A percentile compares a stretch with the other conserved stretches of the same genome.
Evolutionary conservation across 2,888 invertebrate species (phyloP).

Genomic region (Trilocha varians): DNA sequence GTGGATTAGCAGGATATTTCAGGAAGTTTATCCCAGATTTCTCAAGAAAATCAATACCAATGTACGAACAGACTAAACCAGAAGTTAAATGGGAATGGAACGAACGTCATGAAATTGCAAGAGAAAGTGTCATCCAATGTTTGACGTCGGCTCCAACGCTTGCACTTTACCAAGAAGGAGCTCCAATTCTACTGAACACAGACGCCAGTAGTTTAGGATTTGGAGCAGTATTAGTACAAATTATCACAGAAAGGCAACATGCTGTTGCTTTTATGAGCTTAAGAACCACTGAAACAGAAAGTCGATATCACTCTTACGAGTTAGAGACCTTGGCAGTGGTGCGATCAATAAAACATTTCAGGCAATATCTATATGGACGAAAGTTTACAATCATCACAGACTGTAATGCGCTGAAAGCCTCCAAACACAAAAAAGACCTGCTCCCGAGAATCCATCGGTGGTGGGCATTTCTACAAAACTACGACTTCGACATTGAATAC

Average conservation of each 20-base stretch:
- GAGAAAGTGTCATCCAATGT: too few relatives aligned
- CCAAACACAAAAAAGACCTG: conserved; percentile 14
- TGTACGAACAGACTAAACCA: too few relatives aligned
- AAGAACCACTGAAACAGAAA: conserved; percentile 14
- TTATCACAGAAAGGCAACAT: conserved; percentile 7
- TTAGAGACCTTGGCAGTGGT: conserved; percentile 20
- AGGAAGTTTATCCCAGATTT: conserved; percentile 12
- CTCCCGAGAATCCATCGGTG: conserved; percentile 15
- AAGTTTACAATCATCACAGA: conserved; percentile 15
- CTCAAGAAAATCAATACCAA: conserved; percentile 4
- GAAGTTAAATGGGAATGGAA: too few relatives aligned
- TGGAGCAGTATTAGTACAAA: too few relatives aligned
- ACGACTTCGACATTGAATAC: conserved; percentile 18
- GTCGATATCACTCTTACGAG: conserved; percentile 18
- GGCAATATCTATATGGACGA: conserved; percentile 14
- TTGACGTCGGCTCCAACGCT: too few relatives aligned
- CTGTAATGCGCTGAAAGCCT: conserved; percentile 17
- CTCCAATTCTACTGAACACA: too few relatives aligned
- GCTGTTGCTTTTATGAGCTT: conserved; percentile 20
- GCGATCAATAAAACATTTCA: conserved; percentile 15
- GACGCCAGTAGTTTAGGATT: too few relatives aligned
- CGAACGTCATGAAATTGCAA: too few relatives aligned
- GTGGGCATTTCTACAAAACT: conserved; percentile 18
- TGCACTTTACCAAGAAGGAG: too few relatives aligned
- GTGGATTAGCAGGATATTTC: conserved; percentile 14